Evolutionary conservation across 2,888 invertebrate genomes (phyloP).

Genomic region (Metallyticus violacea): DNA sequence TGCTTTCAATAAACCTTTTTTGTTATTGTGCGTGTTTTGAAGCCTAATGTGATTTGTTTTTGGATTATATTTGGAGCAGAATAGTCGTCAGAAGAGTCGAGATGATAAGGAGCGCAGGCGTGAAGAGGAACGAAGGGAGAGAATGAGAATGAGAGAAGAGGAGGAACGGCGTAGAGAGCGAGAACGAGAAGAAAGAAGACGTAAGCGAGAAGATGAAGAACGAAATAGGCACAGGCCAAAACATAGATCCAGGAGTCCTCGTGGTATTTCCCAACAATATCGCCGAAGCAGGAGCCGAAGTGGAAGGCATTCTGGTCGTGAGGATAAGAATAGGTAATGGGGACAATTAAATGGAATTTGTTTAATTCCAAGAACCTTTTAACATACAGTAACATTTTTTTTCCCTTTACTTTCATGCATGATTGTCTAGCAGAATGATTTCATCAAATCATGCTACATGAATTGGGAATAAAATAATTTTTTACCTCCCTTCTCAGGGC

Average conservation of each 20-base stretch:
- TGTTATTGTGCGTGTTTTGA: background rate
- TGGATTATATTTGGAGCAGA: background rate
- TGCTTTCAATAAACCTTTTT: no score
- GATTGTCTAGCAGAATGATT: no score
- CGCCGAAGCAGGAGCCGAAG: slow-evolving; percentile 19
- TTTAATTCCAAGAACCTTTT: no score
- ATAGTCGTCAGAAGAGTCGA: slow-evolving; percentile 49
- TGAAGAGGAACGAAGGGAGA: slow-evolving; percentile 52
- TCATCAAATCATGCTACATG: no score
- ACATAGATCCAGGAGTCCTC: slow-evolving; percentile 18
- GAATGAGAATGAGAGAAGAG: slow-evolving; percentile 38
- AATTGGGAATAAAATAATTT: no score
- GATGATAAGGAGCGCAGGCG: slow-evolving; percentile 53
- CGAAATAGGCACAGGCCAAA: slow-evolving; percentile 29
- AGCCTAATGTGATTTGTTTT: background rate
- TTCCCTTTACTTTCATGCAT: no score
- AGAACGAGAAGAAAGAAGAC: slow-evolving; percentile 41
- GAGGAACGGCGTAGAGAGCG: slow-evolving; percentile 22
- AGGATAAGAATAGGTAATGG: background rate
- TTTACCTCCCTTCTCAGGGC: background rate
- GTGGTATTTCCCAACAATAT: background rate
- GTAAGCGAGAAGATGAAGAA: slow-evolving; percentile 43
- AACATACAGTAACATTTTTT: no score
- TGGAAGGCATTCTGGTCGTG: background rate
- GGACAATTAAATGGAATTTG: no score